Conservation (phyloP, 2,113 vertebrate species). For the Cyanoliseus patagonus region DNA sequence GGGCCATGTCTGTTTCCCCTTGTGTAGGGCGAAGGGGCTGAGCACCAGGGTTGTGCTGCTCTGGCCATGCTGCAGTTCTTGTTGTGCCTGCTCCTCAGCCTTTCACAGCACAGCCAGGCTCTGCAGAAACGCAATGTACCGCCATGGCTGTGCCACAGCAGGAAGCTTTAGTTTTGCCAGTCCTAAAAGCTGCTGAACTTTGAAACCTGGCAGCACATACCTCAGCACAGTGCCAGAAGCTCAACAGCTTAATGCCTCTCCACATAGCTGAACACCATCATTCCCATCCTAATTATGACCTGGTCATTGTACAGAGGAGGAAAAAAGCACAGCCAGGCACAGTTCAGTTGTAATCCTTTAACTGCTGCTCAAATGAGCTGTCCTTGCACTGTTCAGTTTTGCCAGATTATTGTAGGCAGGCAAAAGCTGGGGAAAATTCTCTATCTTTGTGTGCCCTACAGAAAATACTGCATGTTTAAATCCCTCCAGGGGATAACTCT, state of each 20-base stretch:
- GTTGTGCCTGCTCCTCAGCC: fast-evolving
- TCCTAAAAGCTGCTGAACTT: conserved; percentile 52
- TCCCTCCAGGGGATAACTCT: neutral
- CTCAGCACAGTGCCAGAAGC: neutral
- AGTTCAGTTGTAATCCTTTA: conserved; percentile 62
- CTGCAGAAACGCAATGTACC: neutral
- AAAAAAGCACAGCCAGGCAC: conserved; percentile 27
- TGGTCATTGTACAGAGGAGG: conserved; percentile 26
- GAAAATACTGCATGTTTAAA: conserved; percentile 6
- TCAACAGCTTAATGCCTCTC: conserved; percentile 24
- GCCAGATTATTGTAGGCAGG: conserved; percentile 21
- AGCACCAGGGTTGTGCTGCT: neutral
- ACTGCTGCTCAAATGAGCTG: conserved; percentile 56
- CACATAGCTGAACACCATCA: neutral
- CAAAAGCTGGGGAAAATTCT: conserved; percentile 13
- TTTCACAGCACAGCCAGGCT: neutral
- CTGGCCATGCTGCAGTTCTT: fast-evolving
- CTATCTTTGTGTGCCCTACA: neutral
- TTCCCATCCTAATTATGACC: conserved; percentile 60
- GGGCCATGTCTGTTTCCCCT: fast-evolving
- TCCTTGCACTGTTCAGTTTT: conserved; percentile 1
- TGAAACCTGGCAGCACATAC: conserved; percentile 21
- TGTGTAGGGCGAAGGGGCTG: neutral
- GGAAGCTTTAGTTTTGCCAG: neutral
- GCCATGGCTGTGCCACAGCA: neutral